Percentiles rank a stretch among this genome's conserved stretches.
Conservation (phyloP, 2,888 invertebrate genomes). For the Tenthredo mesomela region DNA sequence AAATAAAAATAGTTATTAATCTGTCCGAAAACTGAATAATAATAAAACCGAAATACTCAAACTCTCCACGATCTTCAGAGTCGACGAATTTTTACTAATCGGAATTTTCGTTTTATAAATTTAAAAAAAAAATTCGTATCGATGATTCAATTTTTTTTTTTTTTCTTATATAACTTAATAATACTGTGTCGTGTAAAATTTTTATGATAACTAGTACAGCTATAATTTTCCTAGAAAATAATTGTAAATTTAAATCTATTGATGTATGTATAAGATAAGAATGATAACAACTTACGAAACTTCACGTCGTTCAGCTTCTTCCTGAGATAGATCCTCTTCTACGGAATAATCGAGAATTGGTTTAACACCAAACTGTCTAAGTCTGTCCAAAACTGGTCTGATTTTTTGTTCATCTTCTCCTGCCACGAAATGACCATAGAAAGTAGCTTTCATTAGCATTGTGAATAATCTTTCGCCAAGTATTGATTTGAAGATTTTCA, state of each 20-base stretch:
- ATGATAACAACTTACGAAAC: slow-evolving; percentile 94
- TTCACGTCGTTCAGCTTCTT: slow-evolving; percentile 96
- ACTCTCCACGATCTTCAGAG: background rate
- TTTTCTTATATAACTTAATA: background rate
- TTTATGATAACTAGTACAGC: background rate
- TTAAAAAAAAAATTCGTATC: background rate
- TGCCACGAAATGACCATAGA: slow-evolving; percentile 99
- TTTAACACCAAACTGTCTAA: slow-evolving; percentile 98
- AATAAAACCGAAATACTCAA: background rate
- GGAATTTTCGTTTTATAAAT: background rate
- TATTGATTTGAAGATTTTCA: slow-evolving; percentile 88
- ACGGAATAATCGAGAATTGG: slow-evolving; percentile 99
- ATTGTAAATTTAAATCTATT: too few species aligned
- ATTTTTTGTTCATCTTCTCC: slow-evolving; percentile 96
- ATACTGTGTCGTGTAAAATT: background rate
- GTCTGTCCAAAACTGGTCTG: slow-evolving; percentile 89
- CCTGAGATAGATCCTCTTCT: slow-evolving; percentile 96
- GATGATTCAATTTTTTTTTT: background rate
- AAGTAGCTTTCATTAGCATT: slow-evolving; percentile 93
- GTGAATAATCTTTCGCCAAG: slow-evolving; percentile 92
- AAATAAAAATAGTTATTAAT: slow-evolving; percentile 11
- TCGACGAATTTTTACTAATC: background rate
- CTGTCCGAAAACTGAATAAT: background rate
- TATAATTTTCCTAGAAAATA: background rate
- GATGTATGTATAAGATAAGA: slow-evolving; percentile 1